A percentile compares a stretch with the other conserved stretches of the same genome.
Conservation (phyloP, 2,888 invertebrate species). For the Xanthostigma xanthostigma region DNA sequence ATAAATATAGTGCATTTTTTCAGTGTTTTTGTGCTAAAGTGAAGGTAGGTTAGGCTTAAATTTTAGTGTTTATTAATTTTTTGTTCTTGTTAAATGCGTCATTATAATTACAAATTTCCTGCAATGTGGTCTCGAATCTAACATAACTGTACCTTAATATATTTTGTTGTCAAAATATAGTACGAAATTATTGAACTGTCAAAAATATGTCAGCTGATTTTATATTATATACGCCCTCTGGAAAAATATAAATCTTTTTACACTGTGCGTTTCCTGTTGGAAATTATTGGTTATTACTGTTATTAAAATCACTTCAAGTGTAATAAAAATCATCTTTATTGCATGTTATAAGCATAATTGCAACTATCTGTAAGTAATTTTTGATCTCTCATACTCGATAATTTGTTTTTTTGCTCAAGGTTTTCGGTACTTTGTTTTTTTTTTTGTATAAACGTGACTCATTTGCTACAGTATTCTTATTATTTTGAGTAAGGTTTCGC, state of each 20-base stretch:
- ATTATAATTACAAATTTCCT: not conserved
- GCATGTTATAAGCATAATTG: not conserved
- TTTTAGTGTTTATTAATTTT: constrained; percentile 7
- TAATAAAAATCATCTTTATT: not conserved
- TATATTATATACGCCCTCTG: not conserved
- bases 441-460: too few relatives aligned
- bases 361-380: too few relatives aligned
- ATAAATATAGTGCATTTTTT: not conserved
- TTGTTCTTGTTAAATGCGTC: not conserved
- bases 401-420: too few relatives aligned
- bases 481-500: too few relatives aligned
- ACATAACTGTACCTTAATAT: not conserved
- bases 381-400: too few relatives aligned
- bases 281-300: not conserved
- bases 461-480: too few relatives aligned
- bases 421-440: too few relatives aligned
- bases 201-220: constrained; percentile 7
- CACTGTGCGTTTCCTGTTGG: not conserved
- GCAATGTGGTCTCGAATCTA: too few relatives aligned
- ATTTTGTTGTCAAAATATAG: constrained; percentile 1
- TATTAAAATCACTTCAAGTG: not conserved
- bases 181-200: constrained; percentile 4
- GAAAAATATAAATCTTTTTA: not conserved
- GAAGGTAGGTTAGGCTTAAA: constrained; percentile 26
- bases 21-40: constrained; percentile 1